Base-by-base conservation (phyloP, 2,797 vertebrate genomes). In the Leuciscus waleckii region DNA sequence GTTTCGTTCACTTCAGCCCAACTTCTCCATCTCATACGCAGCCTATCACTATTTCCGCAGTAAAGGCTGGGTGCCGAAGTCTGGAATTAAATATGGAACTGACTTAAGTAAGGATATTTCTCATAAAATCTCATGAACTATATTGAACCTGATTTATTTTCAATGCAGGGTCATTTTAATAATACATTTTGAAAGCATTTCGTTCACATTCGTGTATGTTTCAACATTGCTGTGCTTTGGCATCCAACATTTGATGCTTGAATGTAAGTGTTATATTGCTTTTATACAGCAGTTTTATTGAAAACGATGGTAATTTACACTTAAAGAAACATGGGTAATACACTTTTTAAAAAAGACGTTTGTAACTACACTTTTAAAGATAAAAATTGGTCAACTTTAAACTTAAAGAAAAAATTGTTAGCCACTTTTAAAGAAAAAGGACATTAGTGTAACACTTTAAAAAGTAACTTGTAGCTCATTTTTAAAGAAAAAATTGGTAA, bases 61-160 rank as follows among this genome's bases (percentile, higher is more conserved):
- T 90, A 96, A 92, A 92, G 98, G 97, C n/a, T 99, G 98, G 98
- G 96, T 99, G 82, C 97, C 98, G 83, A 99, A 99, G 92, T 92
- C 96, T 0, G 98, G 98, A 0, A 92, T 98, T 86, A 99, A 99
- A 90, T 99, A 99, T 0, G 98, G 98, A 8, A 95, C 96, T 0
- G 97, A 99, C 90, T 92, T 98, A 54, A 86, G 98, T 99, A 94
- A 96, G 98, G 23, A 81, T 21, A n/a, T 21, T 35, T 68, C 29
- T 21, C 23, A 21, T 7, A 16, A 17, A 63, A 29, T 78, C 26
- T 58, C 65, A 23, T 49, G 14, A 79, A 37, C 19, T 29, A 29
- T 23, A 56, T 51, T 51, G 26, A 19, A 8, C 49, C 11, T 2
- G 23, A 54, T 41, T 39, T 69, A 4, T 69, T 69, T 37, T 37